Percentiles rank a stretch among this genome's conserved stretches.
These are phyloP conservation scores for Epistrophella euchroma DNA, from an alignment of 2,888 invertebrate genomes.

Conservation along the genomic window DNA sequence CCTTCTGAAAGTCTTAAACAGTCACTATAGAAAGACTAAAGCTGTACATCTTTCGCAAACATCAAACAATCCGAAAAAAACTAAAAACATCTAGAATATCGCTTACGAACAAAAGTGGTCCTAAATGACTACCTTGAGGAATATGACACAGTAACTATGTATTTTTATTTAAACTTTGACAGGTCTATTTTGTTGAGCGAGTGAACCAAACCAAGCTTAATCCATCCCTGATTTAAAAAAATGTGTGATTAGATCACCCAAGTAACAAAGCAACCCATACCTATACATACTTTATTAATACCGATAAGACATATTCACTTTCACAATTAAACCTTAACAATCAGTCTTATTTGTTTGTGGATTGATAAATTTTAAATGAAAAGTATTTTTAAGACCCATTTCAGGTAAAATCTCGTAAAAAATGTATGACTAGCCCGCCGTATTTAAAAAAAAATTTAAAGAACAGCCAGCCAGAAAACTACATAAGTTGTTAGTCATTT, in stretches of 20 bases:
- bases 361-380: constrained; percentile 7
- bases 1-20: no score
- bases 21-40: no score
- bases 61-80: no score
- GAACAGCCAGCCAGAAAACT: not conserved
- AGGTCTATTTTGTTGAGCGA: no score
- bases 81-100: no score
- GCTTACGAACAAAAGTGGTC: no score
- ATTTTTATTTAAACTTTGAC: no score
- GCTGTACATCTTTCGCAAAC: no score
- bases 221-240: not conserved
- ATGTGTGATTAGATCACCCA: not conserved
- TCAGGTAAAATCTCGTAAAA: constrained; percentile 11
- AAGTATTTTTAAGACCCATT: constrained; percentile 3
- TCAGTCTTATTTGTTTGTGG: not conserved
- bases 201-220: not conserved
- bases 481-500: constrained; percentile 25
- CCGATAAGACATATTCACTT: not conserved
- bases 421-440: not conserved
- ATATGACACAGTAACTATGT: no score
- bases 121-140: no score
- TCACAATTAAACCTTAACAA: not conserved
- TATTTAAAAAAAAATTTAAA: not conserved
- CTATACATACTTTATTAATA: not conserved
- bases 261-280: not conserved